These are phyloP conservation scores for Drosophila kikkawai DNA, from an alignment of 1,140 invertebrate species.

Conservation along the genomic window DNA sequence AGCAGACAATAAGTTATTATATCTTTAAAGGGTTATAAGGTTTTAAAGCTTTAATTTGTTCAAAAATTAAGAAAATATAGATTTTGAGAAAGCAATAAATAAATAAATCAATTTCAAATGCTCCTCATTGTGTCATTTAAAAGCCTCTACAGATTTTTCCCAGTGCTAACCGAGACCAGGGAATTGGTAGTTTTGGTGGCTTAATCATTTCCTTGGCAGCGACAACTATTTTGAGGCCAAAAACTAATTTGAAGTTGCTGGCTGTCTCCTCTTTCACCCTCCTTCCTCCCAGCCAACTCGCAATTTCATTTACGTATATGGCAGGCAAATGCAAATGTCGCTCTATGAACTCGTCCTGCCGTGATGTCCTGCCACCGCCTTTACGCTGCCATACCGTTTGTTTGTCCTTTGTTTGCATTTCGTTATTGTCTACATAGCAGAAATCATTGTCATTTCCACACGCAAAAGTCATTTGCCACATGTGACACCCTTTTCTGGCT, in stretches of 20 bases:
- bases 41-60: too few relatives aligned
- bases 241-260: slow-evolving; percentile 78
- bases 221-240: slow-evolving; percentile 63
- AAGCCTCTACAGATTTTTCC: background rate
- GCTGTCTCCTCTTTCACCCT: slow-evolving; percentile 16
- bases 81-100: too few relatives aligned
- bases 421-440: slow-evolving; percentile 80
- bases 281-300: background rate
- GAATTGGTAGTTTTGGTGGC: slow-evolving; percentile 41
- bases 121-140: background rate
- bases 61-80: too few relatives aligned
- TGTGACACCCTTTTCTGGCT: slow-evolving; percentile 82
- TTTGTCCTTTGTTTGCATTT: slow-evolving; percentile 78
- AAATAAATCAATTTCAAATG: background rate
- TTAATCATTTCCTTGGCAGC: slow-evolving; percentile 72
- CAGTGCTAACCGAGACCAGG: background rate
- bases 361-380: slow-evolving; percentile 46
- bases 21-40: too few relatives aligned
- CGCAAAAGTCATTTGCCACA: slow-evolving; percentile 83
- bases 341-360: slow-evolving; percentile 73
- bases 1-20: background rate
- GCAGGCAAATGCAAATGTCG: slow-evolving; percentile 82
- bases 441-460: slow-evolving; percentile 84
- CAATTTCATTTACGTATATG: slow-evolving; percentile 82
- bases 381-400: slow-evolving; percentile 5